Evolutionary conservation across 2,113 vertebrate species (phyloP).

Genomic region (Lophotis ruficrista): DNA sequence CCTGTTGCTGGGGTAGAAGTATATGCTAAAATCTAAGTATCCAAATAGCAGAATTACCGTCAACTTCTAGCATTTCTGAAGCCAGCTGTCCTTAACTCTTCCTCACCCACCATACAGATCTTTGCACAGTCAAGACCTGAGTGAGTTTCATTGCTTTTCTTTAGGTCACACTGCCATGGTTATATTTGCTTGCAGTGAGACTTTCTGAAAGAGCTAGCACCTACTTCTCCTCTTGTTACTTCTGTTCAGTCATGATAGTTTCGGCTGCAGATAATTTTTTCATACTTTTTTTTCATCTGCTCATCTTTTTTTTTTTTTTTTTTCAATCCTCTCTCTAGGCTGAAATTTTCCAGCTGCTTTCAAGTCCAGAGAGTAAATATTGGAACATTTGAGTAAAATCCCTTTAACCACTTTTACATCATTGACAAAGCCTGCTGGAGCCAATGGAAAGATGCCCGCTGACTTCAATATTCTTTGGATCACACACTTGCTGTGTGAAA

Average conservation of each 20-base stretch:
- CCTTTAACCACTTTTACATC: slow-evolving; percentile 9
- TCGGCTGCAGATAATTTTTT: not conserved
- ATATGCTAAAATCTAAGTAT: not conserved
- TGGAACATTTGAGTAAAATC: slow-evolving; percentile 27
- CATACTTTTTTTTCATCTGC: not conserved
- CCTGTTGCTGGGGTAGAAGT: not conserved
- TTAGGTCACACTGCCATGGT: not conserved
- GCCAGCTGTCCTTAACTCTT: not conserved
- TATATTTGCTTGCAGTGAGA: not conserved
- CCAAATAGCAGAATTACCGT: not conserved
- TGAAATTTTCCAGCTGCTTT: not conserved
- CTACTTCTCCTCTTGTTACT: not conserved
- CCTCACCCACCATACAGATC: not conserved
- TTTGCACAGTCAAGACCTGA: not conserved
- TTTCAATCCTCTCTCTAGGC: not conserved
- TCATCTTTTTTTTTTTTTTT: not conserved
- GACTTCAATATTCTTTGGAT: slow-evolving; percentile 16
- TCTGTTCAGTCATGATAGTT: not conserved
- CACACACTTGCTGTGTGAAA: not conserved
- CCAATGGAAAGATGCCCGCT: not conserved
- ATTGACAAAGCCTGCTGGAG: slow-evolving; percentile 3
- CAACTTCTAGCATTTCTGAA: not conserved
- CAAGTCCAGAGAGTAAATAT: not conserved
- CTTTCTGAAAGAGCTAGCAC: not conserved
- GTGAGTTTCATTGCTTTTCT: not conserved